Evolutionary conservation across 92 coral and sea anemone genomes (phyloP).

Genomic region (Zoanthus solanderi): DNA sequence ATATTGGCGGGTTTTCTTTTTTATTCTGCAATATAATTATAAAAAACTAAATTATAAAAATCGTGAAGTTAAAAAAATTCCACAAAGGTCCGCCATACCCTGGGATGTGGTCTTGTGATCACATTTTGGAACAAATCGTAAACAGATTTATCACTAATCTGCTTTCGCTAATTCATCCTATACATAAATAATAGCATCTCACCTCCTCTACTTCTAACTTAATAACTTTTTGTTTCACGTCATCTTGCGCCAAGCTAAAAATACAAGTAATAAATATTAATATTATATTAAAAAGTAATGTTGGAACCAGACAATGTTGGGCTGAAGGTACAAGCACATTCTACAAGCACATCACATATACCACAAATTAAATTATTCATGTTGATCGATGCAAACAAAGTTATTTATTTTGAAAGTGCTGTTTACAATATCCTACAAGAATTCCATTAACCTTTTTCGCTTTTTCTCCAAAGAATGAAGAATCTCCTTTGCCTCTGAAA

Average conservation of each 20-base stretch:
- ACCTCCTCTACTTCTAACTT: neutral
- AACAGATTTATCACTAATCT: neutral
- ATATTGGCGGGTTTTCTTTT: neutral
- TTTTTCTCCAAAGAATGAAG: conserved; percentile 18
- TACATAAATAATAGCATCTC: neutral
- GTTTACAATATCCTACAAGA: conserved; percentile 17
- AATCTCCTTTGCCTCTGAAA: conserved; percentile 26
- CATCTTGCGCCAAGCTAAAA: neutral
- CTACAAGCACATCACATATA: no score
- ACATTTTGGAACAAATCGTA: neutral
- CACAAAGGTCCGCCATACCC: neutral
- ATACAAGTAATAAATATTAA: neutral
- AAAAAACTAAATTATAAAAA: neutral
- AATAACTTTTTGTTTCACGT: neutral
- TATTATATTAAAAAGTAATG: neutral
- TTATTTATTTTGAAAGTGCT: no score
- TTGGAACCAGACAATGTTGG: neutral
- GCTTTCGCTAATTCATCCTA: neutral
- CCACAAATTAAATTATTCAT: no score
- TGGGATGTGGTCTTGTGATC: neutral
- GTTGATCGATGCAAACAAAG: no score
- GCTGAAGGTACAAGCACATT: neutral
- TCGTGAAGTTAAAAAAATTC: neutral
- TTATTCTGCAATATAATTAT: neutral
- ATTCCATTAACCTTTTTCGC: conserved; percentile 25